Evolutionary conservation across 2,888 invertebrate genomes (phyloP).

Genomic region (Rhagonycha fulva): DNA sequence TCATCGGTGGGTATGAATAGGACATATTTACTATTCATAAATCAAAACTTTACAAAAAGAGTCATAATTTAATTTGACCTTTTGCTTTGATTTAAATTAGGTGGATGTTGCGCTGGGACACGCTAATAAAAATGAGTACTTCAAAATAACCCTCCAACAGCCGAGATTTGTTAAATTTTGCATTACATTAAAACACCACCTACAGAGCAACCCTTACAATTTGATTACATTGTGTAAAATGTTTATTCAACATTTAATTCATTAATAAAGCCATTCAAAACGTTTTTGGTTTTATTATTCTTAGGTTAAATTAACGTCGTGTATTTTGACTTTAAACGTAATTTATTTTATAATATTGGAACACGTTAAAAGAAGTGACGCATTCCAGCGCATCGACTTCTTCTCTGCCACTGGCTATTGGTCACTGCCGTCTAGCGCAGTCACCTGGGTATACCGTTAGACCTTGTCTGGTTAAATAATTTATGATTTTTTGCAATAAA

Average conservation of each 20-base stretch:
- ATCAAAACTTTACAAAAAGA: constrained; percentile 14
- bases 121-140: constrained; percentile 1
- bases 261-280: neutral
- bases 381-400: constrained; percentile 10
- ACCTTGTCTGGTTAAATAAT: constrained; percentile 25
- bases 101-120: neutral
- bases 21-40: constrained; percentile 18
- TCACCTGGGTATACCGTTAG: constrained; percentile 22
- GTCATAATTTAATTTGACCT: constrained; percentile 11
- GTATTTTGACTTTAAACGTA: neutral
- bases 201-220: neutral
- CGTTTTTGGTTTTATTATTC: neutral
- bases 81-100: constrained; percentile 4
- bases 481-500: constrained; percentile 23
- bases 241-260: neutral
- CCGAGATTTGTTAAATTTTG: neutral
- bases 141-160: neutral
- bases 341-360: neutral
- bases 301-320: neutral
- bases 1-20: constrained; percentile 7
- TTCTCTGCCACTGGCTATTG: constrained; percentile 20
- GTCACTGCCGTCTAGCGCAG: constrained; percentile 25
- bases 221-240: neutral
- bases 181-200: neutral
- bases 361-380: constrained; percentile 10